These are phyloP conservation scores for Monarcha castaneiventris DNA, from an alignment of 2,113 vertebrate species.

Conservation along the genomic window DNA sequence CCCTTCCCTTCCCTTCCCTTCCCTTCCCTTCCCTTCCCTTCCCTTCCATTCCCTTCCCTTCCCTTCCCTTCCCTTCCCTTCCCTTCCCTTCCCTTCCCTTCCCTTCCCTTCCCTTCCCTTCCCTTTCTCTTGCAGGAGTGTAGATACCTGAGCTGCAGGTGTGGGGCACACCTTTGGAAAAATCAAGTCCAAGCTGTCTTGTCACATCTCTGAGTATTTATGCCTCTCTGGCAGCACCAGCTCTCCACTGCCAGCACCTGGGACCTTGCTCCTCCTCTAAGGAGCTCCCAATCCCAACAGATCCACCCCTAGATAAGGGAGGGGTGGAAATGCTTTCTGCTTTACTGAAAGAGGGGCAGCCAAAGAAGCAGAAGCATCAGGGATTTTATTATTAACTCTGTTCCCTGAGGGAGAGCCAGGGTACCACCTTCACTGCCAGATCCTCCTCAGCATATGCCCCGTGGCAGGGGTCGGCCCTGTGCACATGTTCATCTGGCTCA, in stretches of 20 bases:
- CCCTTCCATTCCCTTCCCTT: no score
- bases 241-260: neutral
- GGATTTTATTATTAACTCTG: neutral
- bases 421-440: neutral
- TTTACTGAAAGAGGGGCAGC: neutral
- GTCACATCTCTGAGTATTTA: neutral
- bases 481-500: conserved; percentile 19
- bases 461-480: rapidly evolving
- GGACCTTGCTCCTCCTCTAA: neutral
- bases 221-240: neutral
- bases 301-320: neutral
- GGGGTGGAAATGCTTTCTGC: neutral
- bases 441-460: neutral
- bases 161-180: neutral
- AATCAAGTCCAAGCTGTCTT: neutral
- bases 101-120: neutral
- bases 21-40: neutral
- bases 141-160: neutral
- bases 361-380: neutral
- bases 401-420: neutral
- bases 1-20: neutral
- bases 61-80: neutral
- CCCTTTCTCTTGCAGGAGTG: neutral
- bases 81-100: neutral
- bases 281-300: neutral